phyloP scores from a whole-genome alignment of 2,113 vertebrate species.

The Thalassarche chlororhynchos region DNA sequence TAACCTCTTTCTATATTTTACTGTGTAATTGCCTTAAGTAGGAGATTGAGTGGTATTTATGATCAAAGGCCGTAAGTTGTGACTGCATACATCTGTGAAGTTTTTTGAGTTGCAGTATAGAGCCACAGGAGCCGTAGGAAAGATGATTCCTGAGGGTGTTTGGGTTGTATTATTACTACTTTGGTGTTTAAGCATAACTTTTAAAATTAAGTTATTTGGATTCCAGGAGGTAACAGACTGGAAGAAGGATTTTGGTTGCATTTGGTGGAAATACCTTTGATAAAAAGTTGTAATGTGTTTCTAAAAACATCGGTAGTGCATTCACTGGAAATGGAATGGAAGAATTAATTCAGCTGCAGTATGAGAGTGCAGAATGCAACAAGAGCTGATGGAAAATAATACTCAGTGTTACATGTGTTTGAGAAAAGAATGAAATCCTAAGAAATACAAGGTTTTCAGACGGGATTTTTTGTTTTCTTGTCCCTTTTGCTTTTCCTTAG shows the following conservation, averaged over 20 bases:
- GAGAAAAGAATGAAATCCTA: not conserved
- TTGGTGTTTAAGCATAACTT: not conserved
- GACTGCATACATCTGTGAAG: not conserved
- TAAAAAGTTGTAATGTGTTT: not conserved
- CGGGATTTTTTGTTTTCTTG: not conserved
- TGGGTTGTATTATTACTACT: not conserved
- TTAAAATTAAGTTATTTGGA: not conserved
- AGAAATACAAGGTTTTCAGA: not conserved
- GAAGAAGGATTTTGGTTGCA: not conserved
- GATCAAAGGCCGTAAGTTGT: not conserved
- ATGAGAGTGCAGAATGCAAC: not conserved
- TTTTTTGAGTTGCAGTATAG: not conserved
- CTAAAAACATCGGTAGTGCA: rapidly evolving
- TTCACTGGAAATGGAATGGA: not conserved
- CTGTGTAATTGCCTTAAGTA: not conserved
- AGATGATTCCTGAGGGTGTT: not conserved
- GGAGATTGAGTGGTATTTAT: not conserved
- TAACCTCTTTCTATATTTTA: not conserved
- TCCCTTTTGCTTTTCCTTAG: not conserved
- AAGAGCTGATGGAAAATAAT: not conserved
- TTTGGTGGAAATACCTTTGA: not conserved
- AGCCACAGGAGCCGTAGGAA: not conserved
- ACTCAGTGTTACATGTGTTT: not conserved
- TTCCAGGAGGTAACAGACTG: not conserved
- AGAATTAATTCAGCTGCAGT: not conserved